Conservation (phyloP, 1,140 invertebrate species). For the Chironomus striatipennis region DNA sequence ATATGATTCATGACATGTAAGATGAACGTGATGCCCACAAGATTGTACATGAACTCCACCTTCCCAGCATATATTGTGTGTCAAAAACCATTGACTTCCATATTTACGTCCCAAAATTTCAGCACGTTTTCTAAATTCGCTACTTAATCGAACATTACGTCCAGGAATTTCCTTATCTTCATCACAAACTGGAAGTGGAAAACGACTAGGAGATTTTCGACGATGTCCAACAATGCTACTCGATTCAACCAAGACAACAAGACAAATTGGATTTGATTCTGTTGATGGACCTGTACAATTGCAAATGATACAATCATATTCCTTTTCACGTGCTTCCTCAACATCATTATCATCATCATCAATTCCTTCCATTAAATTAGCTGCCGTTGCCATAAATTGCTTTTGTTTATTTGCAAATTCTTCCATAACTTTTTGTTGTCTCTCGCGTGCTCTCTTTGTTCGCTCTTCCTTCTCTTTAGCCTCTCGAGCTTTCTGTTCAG, state of each 20-base stretch:
- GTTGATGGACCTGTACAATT: constrained; percentile 79
- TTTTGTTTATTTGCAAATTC: constrained; percentile 88
- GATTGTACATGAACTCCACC: constrained; percentile 92
- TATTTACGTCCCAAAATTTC: constrained; percentile 35
- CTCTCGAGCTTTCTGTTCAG: constrained; percentile 61
- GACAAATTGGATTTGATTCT: constrained; percentile 77
- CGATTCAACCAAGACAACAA: constrained; percentile 68
- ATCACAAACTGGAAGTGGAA: constrained; percentile 33
- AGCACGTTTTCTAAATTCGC: constrained; percentile 35
- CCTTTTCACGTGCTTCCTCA: constrained; percentile 52
- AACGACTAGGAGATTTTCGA: constrained; percentile 32
- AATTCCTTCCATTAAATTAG: constrained; percentile 49
- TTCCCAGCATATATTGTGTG: constrained; percentile 83
- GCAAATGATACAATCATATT: constrained; percentile 95
- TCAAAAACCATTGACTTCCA: constrained; percentile 59
- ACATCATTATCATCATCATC: constrained; percentile 58
- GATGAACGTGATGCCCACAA: constrained; percentile 91
- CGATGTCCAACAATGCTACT: constrained; percentile 40
- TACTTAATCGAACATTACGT: constrained; percentile 32
- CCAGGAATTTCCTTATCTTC: constrained; percentile 33
- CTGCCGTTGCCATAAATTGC: constrained; percentile 79
- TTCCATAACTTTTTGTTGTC: constrained; percentile 85
- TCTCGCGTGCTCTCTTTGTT: constrained; percentile 71
- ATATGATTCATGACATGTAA: constrained; percentile 87
- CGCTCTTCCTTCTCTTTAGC: constrained; percentile 70